Evolutionary conservation across 2,888 invertebrate genomes (phyloP), one percentile per base, ranked within the genome.

Genomic region (Cyaniris semiargus): DNA sequence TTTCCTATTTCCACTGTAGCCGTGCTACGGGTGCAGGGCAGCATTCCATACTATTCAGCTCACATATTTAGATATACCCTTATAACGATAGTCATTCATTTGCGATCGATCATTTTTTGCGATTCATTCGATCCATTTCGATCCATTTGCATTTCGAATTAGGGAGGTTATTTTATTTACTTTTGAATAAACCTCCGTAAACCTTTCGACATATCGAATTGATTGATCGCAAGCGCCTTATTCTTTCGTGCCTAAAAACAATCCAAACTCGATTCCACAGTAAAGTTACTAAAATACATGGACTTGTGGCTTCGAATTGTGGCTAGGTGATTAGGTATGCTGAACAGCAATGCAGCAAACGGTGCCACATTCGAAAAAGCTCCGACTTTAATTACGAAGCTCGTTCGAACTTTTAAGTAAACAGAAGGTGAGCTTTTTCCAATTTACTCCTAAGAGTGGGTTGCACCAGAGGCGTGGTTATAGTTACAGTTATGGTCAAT

Each of bases 261-360:
- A 27, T 21, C 10, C 15, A 27, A 66, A 27, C 27, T 31, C 18
- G 7, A 66, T 66, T 66, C 13, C 27, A 66, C 66, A 31, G 15
- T 15, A 13, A 66, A 31, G 10, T 27, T 66, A 15, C 15, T 66
- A 27, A 31, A 66, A 31, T 27, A 66, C 13, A 27, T 27, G 27
- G 5, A 66, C 5, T 66, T 6, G 27, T 15, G 66, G 27, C 27
- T 66, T 18, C 27, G 27, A 6, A 31, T 27, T 66, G 27, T 27
- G 66, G 27, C 27, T 31, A 27, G 66, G 66, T 66, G 27, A 66
- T 66, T 66, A 31, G 27, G 66, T 66, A 66, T 66, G 66, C 66
- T 66, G 66, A 66, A 66, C 15, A 31, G 66, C 15, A 66, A 18
- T 27, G 27, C 66, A 66, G 66, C 66, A 66, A 66, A 31, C 27